phyloP scores from a whole-genome alignment of 2,797 vertebrate genomes.

The Xiphophorus birchmanni region DNA sequence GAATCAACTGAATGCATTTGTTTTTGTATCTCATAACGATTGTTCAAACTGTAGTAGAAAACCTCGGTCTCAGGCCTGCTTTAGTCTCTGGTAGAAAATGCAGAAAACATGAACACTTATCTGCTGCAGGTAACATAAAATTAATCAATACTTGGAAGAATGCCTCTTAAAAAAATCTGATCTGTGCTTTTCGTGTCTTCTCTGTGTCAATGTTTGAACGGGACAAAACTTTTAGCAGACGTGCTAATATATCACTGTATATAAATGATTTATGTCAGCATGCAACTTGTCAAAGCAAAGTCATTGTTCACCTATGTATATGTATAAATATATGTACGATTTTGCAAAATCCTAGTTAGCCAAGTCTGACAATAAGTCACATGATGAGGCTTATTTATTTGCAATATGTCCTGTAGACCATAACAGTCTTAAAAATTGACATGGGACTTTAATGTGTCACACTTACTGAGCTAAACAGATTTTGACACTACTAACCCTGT shows the following conservation, averaged over 20 bases:
- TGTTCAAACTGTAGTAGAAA: constrained; percentile 10
- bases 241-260: too few relatives aligned
- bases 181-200: background rate
- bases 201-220: background rate
- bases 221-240: too few relatives aligned
- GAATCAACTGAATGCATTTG: background rate
- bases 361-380: background rate
- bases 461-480: background rate
- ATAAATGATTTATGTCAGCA: background rate
- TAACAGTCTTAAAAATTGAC: too few relatives aligned
- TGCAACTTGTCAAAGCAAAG: background rate
- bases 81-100: background rate
- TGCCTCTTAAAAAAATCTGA: background rate
- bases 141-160: background rate
- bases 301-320: background rate
- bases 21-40: background rate
- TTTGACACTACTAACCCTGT: too few relatives aligned
- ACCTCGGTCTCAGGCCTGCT: background rate
- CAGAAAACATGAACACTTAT: background rate
- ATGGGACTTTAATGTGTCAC: background rate
- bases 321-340: background rate
- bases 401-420: background rate
- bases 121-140: background rate
- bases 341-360: background rate
- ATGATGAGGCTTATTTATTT: background rate